These are phyloP conservation scores for Thelaira solivaga DNA, from an alignment of 2,888 invertebrate species.

Conservation along the genomic window DNA sequence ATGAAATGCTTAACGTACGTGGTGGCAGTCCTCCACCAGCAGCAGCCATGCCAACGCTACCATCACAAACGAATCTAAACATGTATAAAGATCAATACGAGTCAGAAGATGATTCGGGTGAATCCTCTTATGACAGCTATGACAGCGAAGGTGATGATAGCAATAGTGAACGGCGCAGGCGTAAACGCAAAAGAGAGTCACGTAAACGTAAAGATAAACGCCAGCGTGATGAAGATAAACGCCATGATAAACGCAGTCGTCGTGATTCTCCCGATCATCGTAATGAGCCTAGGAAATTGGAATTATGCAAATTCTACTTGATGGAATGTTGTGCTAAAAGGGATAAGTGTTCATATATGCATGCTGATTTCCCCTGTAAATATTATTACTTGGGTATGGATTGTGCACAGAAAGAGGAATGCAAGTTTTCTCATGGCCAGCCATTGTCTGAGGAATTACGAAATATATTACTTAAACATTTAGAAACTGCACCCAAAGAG, in stretches of 20 bases:
- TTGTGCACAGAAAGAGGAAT: conserved; percentile 89
- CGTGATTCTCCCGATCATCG: conserved; percentile 84
- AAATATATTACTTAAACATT: conserved; percentile 83
- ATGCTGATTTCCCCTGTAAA: conserved; percentile 97
- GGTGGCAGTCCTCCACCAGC: conserved; percentile 83
- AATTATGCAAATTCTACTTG: conserved; percentile 96
- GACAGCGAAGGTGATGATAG: conserved; percentile 71
- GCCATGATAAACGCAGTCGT: conserved; percentile 79
- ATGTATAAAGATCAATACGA: conserved; percentile 77
- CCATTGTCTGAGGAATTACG: conserved; percentile 89
- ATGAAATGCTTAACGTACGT: conserved; percentile 87
- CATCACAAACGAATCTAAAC: conserved; percentile 65
- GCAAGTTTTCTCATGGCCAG: conserved; percentile 94
- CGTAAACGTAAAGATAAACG: conserved; percentile 78
- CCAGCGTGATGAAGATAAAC: conserved; percentile 75
- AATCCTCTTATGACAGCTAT: conserved; percentile 79
- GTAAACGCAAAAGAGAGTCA: conserved; percentile 69
- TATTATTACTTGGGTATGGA: conserved; percentile 95
- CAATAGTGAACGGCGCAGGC: conserved; percentile 67
- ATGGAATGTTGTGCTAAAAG: conserved; percentile 96
- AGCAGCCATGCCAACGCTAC: conserved; percentile 61
- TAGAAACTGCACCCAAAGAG: conserved; percentile 93
- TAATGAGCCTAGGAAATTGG: conserved; percentile 93
- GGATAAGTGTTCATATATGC: conserved; percentile 97
- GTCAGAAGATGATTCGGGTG: conserved; percentile 78